Evolutionary conservation across 2,888 invertebrate genomes (phyloP).

Genomic region (Lithophane leautieri): DNA sequence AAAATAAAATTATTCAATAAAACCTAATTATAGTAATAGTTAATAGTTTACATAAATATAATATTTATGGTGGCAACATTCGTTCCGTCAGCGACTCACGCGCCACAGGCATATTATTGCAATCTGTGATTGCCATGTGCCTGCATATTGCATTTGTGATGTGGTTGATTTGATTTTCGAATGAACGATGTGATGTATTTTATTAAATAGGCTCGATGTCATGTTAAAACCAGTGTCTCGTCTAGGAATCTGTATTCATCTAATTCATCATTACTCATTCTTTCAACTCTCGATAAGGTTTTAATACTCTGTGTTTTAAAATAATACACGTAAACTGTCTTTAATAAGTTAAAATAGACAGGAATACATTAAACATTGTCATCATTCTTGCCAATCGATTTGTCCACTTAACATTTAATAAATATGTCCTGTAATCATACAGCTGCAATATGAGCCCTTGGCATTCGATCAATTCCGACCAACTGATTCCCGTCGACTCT

Average conservation of each 20-base stretch:
- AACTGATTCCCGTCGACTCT: background rate
- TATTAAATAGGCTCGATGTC: background rate
- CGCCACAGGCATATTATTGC: too few relatives aligned
- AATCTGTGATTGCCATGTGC: too few relatives aligned
- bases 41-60: too few relatives aligned
- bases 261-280: background rate
- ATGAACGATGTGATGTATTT: background rate
- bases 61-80: too few relatives aligned
- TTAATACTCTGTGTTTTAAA: background rate
- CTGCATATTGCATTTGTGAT: too few relatives aligned
- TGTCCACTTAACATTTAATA: conserved; percentile 67
- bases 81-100: too few relatives aligned
- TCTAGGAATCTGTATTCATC: background rate
- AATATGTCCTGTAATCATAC: conserved; percentile 54
- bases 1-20: too few relatives aligned
- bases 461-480: background rate
- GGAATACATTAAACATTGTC: conserved; percentile 34
- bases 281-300: background rate
- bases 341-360: background rate
- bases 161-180: background rate
- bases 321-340: background rate
- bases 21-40: too few relatives aligned
- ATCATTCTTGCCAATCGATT: conserved; percentile 62
- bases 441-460: background rate
- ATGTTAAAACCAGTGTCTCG: background rate